A percentile compares a stretch with the other conserved stretches of the same genome.
Conservation (phyloP, 1,140 invertebrate species). For the Eumaeus atala region DNA sequence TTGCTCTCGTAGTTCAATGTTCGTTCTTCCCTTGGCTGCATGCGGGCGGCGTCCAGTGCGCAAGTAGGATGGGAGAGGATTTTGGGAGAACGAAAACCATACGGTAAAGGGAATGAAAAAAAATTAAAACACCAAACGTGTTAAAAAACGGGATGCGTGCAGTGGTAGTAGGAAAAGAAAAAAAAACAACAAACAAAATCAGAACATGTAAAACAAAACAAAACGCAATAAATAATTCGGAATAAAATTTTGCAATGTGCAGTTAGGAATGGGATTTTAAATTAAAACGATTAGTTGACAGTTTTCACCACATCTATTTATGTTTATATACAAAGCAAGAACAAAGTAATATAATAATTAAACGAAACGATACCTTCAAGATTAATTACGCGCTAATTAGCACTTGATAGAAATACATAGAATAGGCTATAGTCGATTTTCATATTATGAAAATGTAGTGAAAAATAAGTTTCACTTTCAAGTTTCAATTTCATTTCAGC, state of each 20-base stretch:
- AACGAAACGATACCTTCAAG: too few relatives aligned
- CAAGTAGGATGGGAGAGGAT: conserved; percentile 44
- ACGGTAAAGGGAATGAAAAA: conserved; percentile 50
- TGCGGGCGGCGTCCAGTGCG: conserved; percentile 75
- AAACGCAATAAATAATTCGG: conserved; percentile 43
- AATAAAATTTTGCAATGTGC: conserved; percentile 49
- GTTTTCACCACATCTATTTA: conserved; percentile 53
- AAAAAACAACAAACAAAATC: conserved; percentile 70
- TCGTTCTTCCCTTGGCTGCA: conserved; percentile 98
- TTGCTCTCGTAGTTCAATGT: conserved; percentile 98
- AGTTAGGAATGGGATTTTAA: conserved; percentile 64
- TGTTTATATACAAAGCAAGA: conserved; percentile 42
- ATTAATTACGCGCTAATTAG: too few relatives aligned
- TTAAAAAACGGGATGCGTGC: conserved; percentile 61
- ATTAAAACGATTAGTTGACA: conserved; percentile 59
- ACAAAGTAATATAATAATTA: conserved; percentile 3
- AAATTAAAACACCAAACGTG: conserved; percentile 65
- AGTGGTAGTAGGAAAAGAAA: conserved; percentile 61
- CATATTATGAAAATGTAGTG: too few relatives aligned
- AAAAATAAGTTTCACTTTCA: too few relatives aligned
- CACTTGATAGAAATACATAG: too few relatives aligned
- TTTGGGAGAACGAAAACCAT: conserved; percentile 56
- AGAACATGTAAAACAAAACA: conserved; percentile 67
- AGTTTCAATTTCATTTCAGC: neutral
- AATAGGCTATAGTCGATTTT: too few relatives aligned